phyloP scores from a whole-genome alignment of 2,797 vertebrate genomes.

The Australoheros facetus region DNA sequence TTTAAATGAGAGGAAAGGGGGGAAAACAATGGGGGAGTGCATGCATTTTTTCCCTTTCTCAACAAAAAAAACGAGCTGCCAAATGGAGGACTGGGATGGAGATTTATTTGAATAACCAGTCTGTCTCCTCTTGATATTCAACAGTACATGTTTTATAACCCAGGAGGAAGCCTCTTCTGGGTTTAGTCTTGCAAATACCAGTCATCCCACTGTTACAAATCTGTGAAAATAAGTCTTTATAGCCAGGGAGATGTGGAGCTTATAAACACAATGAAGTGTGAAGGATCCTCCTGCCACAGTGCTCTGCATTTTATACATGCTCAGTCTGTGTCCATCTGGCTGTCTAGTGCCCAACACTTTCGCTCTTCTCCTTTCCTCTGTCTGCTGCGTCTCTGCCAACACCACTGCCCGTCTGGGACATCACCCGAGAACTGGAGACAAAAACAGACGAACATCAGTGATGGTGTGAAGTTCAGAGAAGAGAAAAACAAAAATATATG shows the following conservation, averaged over 20 bases:
- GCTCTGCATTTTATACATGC: constrained; percentile 58
- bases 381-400: constrained; percentile 65
- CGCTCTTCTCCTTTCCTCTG: constrained; percentile 64
- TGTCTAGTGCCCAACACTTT: constrained; percentile 62
- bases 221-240: constrained; percentile 64
- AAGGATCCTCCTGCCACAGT: constrained; percentile 65
- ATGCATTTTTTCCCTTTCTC: constrained; percentile 52
- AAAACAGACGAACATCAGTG: constrained; percentile 30
- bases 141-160: constrained; percentile 39
- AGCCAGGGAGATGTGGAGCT: constrained; percentile 59
- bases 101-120: constrained; percentile 18
- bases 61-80: constrained; percentile 29
- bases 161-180: constrained; percentile 40
- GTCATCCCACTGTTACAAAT: constrained; percentile 62
- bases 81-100: constrained; percentile 46
- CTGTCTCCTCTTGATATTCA: constrained; percentile 22
- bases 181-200: constrained; percentile 50
- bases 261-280: constrained; percentile 66
- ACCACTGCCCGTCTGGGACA: constrained; percentile 55
- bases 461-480: not conserved
- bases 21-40: not conserved
- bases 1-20: not conserved
- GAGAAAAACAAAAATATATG: not conserved
- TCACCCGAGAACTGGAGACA: constrained; percentile 66
- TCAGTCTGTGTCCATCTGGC: constrained; percentile 49